Evolutionary conservation across 1,140 invertebrate genomes (phyloP), one percentile per base, ranked within the genome.

Genomic region (Cherax quadricarinatus): DNA sequence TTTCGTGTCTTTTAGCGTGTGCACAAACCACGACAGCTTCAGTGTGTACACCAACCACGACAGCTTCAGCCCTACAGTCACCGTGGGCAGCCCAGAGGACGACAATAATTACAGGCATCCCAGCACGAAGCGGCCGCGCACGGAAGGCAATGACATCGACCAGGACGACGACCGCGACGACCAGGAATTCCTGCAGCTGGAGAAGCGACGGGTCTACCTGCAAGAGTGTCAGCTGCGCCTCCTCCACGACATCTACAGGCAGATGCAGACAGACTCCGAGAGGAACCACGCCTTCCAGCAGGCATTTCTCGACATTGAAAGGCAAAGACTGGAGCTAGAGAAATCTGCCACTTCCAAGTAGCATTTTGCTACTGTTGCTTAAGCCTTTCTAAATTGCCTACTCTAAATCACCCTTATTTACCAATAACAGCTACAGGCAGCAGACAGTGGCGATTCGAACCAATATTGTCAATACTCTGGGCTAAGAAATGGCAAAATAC

Each of bases 201-300:
- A 83, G 57, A 83, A 83, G 51, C 18, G 51, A 60, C 81, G 81
- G n/a, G 9, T 83, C 6, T 30, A 83, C 4, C 51, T 83, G 51
- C 81, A 83, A 51, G 81, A 60, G 57, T 60, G 57, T 14, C 81
- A 83, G 18, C 81, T 83, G 48, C 51, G 51, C 21, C n/a, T 83
- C 24, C 57, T 83, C 7, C 49, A 83, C 10, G 81, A 60, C 30
- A 83, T 83, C n/a, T 48, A 57, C 51, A 83, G 14, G 16, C 81
- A 83, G 49, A 83, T 83, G 81, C 4, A 30, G 18, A n/a, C 48
- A 0, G 81, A 83, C 21, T 57, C 81, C 14, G 51, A 83, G 49
- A 83, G 81, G 57, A 83, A 83, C 51, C 18, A 83, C 16, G 18
- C 49, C 57, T 83, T 83, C 51, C 81, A 83, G 53, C n/a, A 24